Percentiles rank a stretch among this genome's conserved stretches.
Conservation (phyloP, 2,113 vertebrate genomes). For the Bolborhynchus lineola region DNA sequence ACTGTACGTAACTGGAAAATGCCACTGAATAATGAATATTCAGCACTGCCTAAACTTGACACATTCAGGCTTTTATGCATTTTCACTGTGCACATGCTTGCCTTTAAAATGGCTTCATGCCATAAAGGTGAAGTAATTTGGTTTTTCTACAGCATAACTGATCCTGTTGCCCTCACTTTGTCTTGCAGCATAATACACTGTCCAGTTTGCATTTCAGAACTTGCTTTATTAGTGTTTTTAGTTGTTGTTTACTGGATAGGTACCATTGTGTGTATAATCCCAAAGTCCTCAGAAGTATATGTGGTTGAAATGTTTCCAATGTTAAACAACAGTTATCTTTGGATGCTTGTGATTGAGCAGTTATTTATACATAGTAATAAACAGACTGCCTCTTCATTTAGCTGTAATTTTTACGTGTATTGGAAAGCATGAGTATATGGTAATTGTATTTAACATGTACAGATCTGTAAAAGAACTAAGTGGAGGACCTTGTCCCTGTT, state of each 20-base stretch:
- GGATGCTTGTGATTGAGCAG: conserved; percentile 47
- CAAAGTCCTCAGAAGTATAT: not conserved
- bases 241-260: not conserved
- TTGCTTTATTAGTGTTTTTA: not conserved
- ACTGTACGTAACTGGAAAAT: not conserved
- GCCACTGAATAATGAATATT: not conserved
- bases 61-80: not conserved
- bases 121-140: conserved; percentile 41
- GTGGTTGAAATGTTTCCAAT: not conserved
- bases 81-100: conserved; percentile 12
- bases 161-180: not conserved
- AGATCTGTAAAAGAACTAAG: conserved; percentile 5
- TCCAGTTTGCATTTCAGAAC: conserved; percentile 14
- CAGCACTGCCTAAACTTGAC: not conserved
- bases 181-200: not conserved
- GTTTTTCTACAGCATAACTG: conserved; percentile 56
- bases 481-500: not conserved
- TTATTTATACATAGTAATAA: conserved; percentile 21
- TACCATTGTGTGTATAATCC: not conserved
- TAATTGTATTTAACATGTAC: conserved; percentile 19
- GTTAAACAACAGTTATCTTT: not conserved
- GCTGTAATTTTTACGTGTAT: conserved; percentile 28
- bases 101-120: not conserved
- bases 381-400: conserved; percentile 15
- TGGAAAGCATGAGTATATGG: conserved; percentile 53